These are phyloP conservation scores for Drosophila mettleri DNA, from an alignment of 2,888 invertebrate species.

Conservation along the genomic window DNA sequence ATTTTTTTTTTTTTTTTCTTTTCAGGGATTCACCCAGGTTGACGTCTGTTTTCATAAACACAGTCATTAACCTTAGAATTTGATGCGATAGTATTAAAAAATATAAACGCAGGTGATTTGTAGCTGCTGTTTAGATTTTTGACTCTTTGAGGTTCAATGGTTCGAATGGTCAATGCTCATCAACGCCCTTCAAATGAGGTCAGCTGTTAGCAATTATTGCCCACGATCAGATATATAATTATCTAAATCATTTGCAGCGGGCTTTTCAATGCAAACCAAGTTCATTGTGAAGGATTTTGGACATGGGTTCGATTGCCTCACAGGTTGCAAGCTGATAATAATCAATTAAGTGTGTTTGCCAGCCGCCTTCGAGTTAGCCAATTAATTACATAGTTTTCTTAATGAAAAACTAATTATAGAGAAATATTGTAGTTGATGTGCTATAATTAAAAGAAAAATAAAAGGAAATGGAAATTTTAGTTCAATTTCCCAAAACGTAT, in stretches of 20 bases:
- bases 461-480: neutral
- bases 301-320: conserved; percentile 11
- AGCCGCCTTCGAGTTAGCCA: conserved; percentile 3
- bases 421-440: neutral
- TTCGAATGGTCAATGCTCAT: conserved; percentile 69
- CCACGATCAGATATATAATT: conserved; percentile 31
- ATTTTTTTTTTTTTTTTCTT: conserved; percentile 9
- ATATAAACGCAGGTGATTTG: conserved; percentile 42
- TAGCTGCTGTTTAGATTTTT: conserved; percentile 15
- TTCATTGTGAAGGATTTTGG: conserved; percentile 71
- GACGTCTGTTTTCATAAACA: conserved; percentile 39
- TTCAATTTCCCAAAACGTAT: neutral
- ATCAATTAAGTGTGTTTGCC: conserved; percentile 28
- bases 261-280: conserved; percentile 48
- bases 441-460: neutral
- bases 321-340: neutral
- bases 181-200: conserved; percentile 72
- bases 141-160: conserved; percentile 66
- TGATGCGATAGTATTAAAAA: conserved; percentile 51
- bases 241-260: conserved; percentile 30
- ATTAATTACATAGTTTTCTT: conserved; percentile 33
- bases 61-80: conserved; percentile 73
- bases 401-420: conserved; percentile 19
- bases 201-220: conserved; percentile 52
- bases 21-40: conserved; percentile 49